Conservation (phyloP, 2,113 vertebrate species). For the Vimba vimba region DNA sequence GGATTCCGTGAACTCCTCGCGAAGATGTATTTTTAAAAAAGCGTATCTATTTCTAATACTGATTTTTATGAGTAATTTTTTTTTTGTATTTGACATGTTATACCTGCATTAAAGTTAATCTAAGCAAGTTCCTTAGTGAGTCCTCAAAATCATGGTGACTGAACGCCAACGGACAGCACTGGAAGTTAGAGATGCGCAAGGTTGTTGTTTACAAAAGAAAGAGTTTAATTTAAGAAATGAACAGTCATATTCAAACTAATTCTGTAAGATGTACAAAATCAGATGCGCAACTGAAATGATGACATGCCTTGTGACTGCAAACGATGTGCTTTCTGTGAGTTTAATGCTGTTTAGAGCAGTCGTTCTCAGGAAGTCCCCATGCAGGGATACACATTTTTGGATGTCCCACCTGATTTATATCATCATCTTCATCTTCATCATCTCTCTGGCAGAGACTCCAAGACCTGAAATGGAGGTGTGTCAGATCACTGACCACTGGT, state of each 20-base stretch:
- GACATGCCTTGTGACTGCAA: background rate
- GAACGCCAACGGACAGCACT: conserved; percentile 13
- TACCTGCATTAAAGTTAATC: conserved; percentile 33
- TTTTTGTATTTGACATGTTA: conserved; percentile 25
- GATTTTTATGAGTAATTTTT: conserved; percentile 45
- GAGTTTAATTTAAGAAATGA: background rate
- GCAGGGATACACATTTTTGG: background rate
- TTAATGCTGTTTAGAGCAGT: background rate
- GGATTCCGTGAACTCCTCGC: conserved; percentile 34
- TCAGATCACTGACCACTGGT: background rate
- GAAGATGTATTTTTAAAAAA: conserved; percentile 40
- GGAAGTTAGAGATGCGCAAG: background rate
- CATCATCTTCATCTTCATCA: background rate
- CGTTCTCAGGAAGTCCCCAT: background rate
- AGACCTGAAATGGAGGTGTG: background rate
- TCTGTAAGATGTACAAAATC: background rate
- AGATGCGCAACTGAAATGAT: background rate
- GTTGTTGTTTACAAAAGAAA: conserved; percentile 42
- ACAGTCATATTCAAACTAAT: background rate
- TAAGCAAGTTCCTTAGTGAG: conserved; percentile 31
- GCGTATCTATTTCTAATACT: conserved; percentile 19
- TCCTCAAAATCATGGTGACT: conserved; percentile 9
- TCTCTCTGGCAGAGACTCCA: background rate
- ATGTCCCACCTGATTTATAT: background rate
- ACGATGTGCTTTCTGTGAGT: background rate